phyloP scores from a whole-genome alignment of 1,140 invertebrate species.

The Diachasma alloeum region DNA sequence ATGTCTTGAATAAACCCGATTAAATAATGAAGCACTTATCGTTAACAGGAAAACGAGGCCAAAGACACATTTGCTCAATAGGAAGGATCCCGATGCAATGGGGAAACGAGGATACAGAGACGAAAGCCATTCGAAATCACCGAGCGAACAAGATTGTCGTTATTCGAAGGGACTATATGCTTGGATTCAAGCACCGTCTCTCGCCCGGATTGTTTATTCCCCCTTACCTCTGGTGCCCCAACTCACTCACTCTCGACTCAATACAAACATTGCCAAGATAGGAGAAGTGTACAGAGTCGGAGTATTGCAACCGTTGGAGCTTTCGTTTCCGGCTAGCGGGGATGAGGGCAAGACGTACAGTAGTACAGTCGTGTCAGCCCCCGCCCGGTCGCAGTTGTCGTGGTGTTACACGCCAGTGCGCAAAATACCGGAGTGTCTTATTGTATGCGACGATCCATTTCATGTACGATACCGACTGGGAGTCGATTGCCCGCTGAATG shows the following conservation, averaged over 20 bases:
- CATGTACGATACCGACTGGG: background rate
- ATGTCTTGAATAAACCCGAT: background rate
- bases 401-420: background rate
- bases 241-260: background rate
- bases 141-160: slow-evolving; percentile 7
- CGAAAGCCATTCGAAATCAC: background rate
- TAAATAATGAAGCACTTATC: background rate
- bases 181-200: background rate
- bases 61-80: slow-evolving; percentile 3
- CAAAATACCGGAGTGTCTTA: background rate
- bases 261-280: slow-evolving; percentile 5
- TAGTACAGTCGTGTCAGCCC: background rate
- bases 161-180: background rate
- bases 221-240: background rate
- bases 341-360: background rate
- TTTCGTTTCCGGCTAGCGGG: background rate
- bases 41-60: background rate
- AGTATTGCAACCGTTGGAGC: background rate
- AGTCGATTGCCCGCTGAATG: too few species aligned
- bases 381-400: background rate
- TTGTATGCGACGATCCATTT: background rate
- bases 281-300: background rate
- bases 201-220: slow-evolving; percentile 2
- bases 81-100: background rate
- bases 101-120: background rate